Conservation (phyloP, 2,113 vertebrate species). For the Sphaerodactylus townsendi region DNA sequence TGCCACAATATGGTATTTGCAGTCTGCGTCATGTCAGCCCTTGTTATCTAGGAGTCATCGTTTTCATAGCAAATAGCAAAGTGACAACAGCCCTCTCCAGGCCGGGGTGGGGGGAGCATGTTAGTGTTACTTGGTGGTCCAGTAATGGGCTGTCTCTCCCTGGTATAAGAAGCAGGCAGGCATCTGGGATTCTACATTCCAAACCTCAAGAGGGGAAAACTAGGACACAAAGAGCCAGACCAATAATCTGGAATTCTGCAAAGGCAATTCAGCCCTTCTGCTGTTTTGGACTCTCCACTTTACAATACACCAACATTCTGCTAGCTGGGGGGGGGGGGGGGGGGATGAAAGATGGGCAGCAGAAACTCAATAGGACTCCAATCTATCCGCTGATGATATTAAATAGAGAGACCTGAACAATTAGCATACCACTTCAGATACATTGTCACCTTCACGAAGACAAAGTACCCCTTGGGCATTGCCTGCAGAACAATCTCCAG, state of each 20-base stretch:
- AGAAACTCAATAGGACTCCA: slow-evolving; percentile 33
- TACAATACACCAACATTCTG: not conserved
- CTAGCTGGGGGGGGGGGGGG: too few species aligned
- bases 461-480: slow-evolving; percentile 40
- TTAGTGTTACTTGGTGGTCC: slow-evolving; percentile 17
- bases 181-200: slow-evolving; percentile 7
- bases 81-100: slow-evolving; percentile 37
- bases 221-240: not conserved
- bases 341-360: slow-evolving; percentile 35
- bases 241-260: fast-evolving
- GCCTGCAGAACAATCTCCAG: slow-evolving; percentile 56
- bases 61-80: slow-evolving; percentile 67
- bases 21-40: slow-evolving; percentile 69
- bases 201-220: not conserved
- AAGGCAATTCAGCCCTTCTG: not conserved
- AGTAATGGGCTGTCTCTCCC: not conserved
- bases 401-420: slow-evolving; percentile 58
- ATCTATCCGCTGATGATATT: slow-evolving; percentile 38
- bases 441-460: slow-evolving; percentile 40
- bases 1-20: slow-evolving; percentile 73
- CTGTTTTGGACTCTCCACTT: slow-evolving; percentile 9
- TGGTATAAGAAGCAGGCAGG: not conserved
- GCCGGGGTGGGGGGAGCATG: slow-evolving; percentile 15
- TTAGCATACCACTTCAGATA: slow-evolving; percentile 63
- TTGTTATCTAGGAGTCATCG: slow-evolving; percentile 57